Evolutionary conservation across 2,888 invertebrate genomes (phyloP), one percentile per base, ranked within the genome.

Genomic region (Sinhomidia bicolor): DNA sequence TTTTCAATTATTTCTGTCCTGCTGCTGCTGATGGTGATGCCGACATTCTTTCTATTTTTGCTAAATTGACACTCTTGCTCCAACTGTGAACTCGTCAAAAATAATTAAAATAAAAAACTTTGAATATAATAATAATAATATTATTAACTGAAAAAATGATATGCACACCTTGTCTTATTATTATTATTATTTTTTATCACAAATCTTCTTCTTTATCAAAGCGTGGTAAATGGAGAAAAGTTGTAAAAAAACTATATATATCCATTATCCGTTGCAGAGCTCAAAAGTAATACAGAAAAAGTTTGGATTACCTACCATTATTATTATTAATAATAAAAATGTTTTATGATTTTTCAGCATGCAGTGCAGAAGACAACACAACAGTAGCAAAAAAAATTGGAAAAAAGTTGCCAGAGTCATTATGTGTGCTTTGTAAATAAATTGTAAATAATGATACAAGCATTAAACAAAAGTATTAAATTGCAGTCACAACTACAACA

Each of bases 151-250:
- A 12, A 23, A 44, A 36, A 6, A 68, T 36, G 12, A 68, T 47
- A 20, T 57, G 20, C 36, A 57, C 80, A 80, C 23, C 9, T 36
- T 80, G 65, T 14, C 17, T 17, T 80, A 36, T 44, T 32, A 41
- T 36, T 36, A 36, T 36, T 36, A 36, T n/a, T 7, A 36, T 36
- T 36, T 36, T 36, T 23, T n/a, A n/a, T n/a, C n/a, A n/a, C n/a
- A n/a, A n/a, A 9, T 5, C 23, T 23, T 74, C 44, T 23, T 23
- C 17, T 44, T 44, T 74, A 74, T 76, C 76, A 76, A 29, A 5
- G 51, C 32, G 51, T n/a, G 29, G 51, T 6, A 74, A 84, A 84
- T 84, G 83, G 83, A 84, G 83, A 84, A 84, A 74, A 44, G 57
- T 26, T 84, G 83, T 84, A 84, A 84, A 74, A 79, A 65, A 79